Base-by-base conservation (phyloP, 2,888 invertebrate genomes). In the Elysia crispata region DNA sequence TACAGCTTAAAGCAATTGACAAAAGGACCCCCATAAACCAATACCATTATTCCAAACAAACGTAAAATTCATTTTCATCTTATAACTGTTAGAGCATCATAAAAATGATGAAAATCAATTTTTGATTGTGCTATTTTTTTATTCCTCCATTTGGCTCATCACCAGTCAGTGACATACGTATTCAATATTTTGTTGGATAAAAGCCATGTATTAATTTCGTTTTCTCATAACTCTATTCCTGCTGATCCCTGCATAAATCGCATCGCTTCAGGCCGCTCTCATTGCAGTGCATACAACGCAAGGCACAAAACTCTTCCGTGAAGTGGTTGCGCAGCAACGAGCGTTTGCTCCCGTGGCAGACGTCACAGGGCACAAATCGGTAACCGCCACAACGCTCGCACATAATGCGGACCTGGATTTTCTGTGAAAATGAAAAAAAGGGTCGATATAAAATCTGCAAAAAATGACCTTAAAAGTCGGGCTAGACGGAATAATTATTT, bases 341-440 rank as follows among this genome's bases (percentile, higher is more conserved):
- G 93, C 98, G 98, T 94, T 98, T 98, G 91, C 97, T 97, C 50
- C 98, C 98, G 89, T 97, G 97, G 94, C 98, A 98, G 85, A 96
- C 95, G 75, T 95, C 94, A 92, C 98, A 98, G 0, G 98, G 97
- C 50, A 98, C 94, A 82, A 97, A 95, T 67, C 97, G 95, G 93
- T 96, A 98, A 0, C 98, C 98, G 6, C 98, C 98, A 92, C 98
- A 98, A 85, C 95, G 94, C 89, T 95, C 94, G 92, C 98, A 98
- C 74, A 96, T 96, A 86, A 94, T 95, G 89, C 86, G 83, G 1
- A 88, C 86, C 54, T 82, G 85, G 73, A 91, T 88, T 87, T 89
- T 90, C 91, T 91, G 87, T 11, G 86, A 86, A 76, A 0, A 75
- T 62, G 23, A 76, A 62, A 79, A 18, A 41, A 30, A 25, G 15